Evolutionary conservation across 2,113 vertebrate genomes (phyloP).

Genomic region (Syngnathus floridae): DNA sequence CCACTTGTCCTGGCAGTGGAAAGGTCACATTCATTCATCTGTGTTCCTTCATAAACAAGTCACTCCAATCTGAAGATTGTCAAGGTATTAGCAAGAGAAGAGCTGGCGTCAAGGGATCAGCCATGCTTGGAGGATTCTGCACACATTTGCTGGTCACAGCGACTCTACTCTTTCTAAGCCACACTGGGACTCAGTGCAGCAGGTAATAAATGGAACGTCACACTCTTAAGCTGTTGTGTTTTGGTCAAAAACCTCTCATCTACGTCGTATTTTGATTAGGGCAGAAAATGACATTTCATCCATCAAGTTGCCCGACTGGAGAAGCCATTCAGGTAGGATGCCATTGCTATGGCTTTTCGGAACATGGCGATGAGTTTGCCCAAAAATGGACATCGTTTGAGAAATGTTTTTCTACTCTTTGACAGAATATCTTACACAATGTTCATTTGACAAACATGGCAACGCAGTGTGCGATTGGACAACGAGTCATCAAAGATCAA

Average conservation of each 20-base stretch:
- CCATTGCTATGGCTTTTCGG: background rate
- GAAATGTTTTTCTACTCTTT: background rate
- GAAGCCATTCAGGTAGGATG: conserved; percentile 51
- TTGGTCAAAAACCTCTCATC: background rate
- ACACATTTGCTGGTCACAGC: conserved; percentile 37
- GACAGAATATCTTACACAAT: conserved; percentile 74
- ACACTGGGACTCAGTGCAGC: conserved; percentile 41
- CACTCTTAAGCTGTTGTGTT: background rate
- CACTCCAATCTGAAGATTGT: conserved; percentile 29
- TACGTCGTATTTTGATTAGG: conserved; percentile 35
- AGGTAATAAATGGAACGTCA: conserved; percentile 44
- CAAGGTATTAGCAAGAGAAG: conserved; percentile 29
- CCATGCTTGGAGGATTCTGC: conserved; percentile 44
- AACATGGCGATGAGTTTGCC: background rate
- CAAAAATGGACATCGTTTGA: too few species aligned
- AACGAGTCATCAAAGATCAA: conserved; percentile 51
- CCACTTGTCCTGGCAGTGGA: background rate
- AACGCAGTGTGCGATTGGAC: conserved; percentile 75
- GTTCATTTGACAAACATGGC: conserved; percentile 68
- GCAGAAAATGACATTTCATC: conserved; percentile 39
- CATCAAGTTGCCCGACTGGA: conserved; percentile 58
- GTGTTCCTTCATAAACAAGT: conserved; percentile 15
- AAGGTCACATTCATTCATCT: conserved; percentile 1
- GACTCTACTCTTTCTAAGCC: conserved; percentile 43
- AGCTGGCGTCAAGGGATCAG: conserved; percentile 32